These are phyloP conservation scores for Spisula solida DNA, from an alignment of 2,888 invertebrate genomes.

Conservation along the genomic window DNA sequence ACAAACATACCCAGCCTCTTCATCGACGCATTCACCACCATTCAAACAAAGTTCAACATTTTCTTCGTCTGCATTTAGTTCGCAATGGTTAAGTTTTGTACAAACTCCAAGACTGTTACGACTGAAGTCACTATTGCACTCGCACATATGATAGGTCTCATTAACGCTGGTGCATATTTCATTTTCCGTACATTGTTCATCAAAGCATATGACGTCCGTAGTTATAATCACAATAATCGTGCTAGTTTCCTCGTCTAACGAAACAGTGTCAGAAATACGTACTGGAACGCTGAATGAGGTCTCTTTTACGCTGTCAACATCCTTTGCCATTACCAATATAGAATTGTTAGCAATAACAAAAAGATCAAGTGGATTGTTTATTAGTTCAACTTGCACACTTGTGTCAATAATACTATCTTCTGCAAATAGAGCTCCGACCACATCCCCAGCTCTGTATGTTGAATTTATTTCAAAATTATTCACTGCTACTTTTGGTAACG, in stretches of 20 bases:
- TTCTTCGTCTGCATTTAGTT: not conserved
- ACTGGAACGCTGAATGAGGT: slow-evolving; percentile 69
- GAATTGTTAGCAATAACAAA: slow-evolving; percentile 72
- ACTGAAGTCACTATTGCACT: slow-evolving; percentile 72
- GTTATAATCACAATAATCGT: slow-evolving; percentile 68
- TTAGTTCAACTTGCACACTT: slow-evolving; percentile 67
- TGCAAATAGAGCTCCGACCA: slow-evolving; percentile 70
- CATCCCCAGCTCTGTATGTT: slow-evolving; percentile 63
- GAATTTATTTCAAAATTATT: slow-evolving; percentile 62
- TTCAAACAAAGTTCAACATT: slow-evolving; percentile 61
- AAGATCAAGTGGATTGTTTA: slow-evolving; percentile 62
- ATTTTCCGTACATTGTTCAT: slow-evolving; percentile 68
- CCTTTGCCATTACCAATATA: slow-evolving; percentile 64
- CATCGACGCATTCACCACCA: slow-evolving; percentile 74
- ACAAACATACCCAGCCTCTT: slow-evolving; percentile 69
- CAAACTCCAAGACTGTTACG: slow-evolving; percentile 70
- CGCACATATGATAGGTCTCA: slow-evolving; percentile 64
- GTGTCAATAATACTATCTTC: slow-evolving; percentile 57
- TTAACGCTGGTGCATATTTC: slow-evolving; percentile 70
- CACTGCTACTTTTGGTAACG: slow-evolving; percentile 72
- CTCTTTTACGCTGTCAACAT: slow-evolving; percentile 57
- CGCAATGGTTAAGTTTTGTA: slow-evolving; percentile 72
- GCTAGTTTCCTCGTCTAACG: slow-evolving; percentile 64
- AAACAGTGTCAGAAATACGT: slow-evolving; percentile 69
- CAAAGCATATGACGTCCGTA: slow-evolving; percentile 63